A percentile compares a stretch with the other conserved stretches of the same genome.
Evolutionary conservation across 2,797 vertebrate genomes (phyloP).

Genomic region (Phrynocephalus vlangalii): DNA sequence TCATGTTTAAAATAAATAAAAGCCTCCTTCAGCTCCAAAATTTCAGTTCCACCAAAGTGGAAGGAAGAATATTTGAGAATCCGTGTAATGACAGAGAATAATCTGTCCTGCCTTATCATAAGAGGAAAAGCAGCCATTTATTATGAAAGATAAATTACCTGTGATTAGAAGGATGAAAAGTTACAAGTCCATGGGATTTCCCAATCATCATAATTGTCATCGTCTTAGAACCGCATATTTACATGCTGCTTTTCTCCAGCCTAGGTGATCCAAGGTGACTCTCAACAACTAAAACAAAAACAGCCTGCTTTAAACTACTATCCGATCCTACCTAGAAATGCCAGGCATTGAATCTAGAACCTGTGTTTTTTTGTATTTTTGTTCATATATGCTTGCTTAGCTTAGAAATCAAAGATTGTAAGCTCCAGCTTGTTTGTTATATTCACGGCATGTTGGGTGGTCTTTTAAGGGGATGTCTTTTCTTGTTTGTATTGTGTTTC

Average conservation of each 20-base stretch:
- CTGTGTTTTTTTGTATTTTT: neutral
- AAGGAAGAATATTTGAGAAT: neutral
- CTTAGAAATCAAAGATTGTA: neutral
- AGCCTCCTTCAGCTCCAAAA: conserved; percentile 25
- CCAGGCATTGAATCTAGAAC: neutral
- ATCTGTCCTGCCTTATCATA: neutral
- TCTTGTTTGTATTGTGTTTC: no score
- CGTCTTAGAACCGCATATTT: no score
- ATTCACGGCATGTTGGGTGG: no score
- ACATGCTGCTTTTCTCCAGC: no score
- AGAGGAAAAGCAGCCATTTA: neutral
- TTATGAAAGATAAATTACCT: neutral
- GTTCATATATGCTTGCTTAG: neutral
- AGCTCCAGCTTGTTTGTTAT: neutral
- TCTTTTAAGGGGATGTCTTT: no score
- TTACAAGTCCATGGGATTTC: neutral
- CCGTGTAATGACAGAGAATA: neutral
- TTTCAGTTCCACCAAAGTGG: conserved; percentile 9
- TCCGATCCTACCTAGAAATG: neutral
- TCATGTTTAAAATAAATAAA: neutral
- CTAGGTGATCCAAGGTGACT: no score
- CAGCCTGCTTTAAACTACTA: neutral
- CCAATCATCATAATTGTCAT: no score
- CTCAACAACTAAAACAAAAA: no score
- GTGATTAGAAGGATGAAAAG: neutral